These are phyloP conservation scores for Metalampra italica DNA, from an alignment of 2,888 invertebrate genomes.

Conservation along the genomic window DNA sequence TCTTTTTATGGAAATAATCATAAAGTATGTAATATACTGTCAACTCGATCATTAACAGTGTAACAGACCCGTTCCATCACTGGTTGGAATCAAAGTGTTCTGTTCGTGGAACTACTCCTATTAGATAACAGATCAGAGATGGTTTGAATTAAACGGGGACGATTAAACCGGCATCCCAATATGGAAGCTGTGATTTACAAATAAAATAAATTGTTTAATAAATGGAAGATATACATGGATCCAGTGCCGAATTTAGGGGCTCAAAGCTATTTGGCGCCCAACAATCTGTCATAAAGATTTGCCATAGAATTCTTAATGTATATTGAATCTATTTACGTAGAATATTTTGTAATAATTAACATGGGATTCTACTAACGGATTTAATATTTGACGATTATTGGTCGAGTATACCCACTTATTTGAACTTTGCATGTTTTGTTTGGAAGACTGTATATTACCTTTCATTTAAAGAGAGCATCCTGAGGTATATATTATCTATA, in stretches of 20 bases:
- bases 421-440: too few species aligned
- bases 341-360: too few species aligned
- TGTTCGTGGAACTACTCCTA: slow-evolving; percentile 62
- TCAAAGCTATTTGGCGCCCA: neutral
- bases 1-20: slow-evolving; percentile 18
- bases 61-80: slow-evolving; percentile 42
- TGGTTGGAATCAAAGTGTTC: slow-evolving; percentile 47
- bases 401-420: too few species aligned
- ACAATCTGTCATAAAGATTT: too few species aligned
- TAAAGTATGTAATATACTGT: slow-evolving; percentile 42
- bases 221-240: neutral
- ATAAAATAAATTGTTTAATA: slow-evolving; percentile 15
- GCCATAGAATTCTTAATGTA: too few species aligned
- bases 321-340: too few species aligned
- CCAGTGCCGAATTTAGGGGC: neutral
- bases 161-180: slow-evolving; percentile 37
- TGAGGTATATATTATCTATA: too few species aligned
- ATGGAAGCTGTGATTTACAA: slow-evolving; percentile 19
- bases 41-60: slow-evolving; percentile 54
- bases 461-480: too few species aligned
- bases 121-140: slow-evolving; percentile 67
- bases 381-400: too few species aligned
- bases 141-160: slow-evolving; percentile 57
- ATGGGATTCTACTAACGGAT: too few species aligned
- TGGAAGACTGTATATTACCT: too few species aligned